A percentile compares a stretch with the other conserved stretches of the same genome.
These are phyloP conservation scores for Acanthosepion lycidas DNA, from an alignment of 2,888 invertebrate species.

Conservation along the genomic window DNA sequence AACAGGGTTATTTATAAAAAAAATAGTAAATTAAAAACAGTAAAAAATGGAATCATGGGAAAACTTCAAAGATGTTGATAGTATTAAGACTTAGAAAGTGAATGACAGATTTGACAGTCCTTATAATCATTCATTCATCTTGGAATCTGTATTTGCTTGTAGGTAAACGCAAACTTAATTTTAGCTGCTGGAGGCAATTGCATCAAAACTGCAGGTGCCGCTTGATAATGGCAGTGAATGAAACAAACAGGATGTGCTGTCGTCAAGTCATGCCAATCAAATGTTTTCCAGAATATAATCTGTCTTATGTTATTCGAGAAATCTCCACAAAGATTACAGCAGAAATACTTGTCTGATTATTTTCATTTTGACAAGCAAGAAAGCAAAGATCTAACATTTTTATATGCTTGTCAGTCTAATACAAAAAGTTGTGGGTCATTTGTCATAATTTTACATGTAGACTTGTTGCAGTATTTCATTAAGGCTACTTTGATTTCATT, in stretches of 20 bases:
- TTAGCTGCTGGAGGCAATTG: slow-evolving; percentile 33
- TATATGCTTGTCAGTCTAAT: neutral
- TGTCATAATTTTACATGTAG: neutral
- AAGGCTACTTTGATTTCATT: neutral
- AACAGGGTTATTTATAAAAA: neutral
- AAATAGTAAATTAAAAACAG: neutral
- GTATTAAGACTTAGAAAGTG: neutral
- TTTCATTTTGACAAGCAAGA: slow-evolving; percentile 12
- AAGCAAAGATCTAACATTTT: neutral
- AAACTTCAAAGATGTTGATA: neutral
- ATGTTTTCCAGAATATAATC: slow-evolving; percentile 23
- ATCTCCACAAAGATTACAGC: neutral
- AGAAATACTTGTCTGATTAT: neutral
- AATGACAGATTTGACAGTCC: slow-evolving; percentile 33
- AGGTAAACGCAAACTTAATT: slow-evolving; percentile 24
- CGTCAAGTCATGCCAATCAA: slow-evolving; percentile 10
- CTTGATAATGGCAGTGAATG: neutral
- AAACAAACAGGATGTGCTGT: neutral
- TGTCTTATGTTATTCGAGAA: slow-evolving; percentile 33
- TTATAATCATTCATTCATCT: slow-evolving; percentile 20
- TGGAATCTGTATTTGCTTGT: slow-evolving; percentile 2
- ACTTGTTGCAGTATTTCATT: neutral
- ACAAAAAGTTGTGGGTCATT: neutral
- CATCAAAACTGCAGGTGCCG: slow-evolving; percentile 21
- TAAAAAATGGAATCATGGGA: neutral